phyloP scores from a whole-genome alignment of 2,797 vertebrate species.

The Oreortyx pictus region DNA sequence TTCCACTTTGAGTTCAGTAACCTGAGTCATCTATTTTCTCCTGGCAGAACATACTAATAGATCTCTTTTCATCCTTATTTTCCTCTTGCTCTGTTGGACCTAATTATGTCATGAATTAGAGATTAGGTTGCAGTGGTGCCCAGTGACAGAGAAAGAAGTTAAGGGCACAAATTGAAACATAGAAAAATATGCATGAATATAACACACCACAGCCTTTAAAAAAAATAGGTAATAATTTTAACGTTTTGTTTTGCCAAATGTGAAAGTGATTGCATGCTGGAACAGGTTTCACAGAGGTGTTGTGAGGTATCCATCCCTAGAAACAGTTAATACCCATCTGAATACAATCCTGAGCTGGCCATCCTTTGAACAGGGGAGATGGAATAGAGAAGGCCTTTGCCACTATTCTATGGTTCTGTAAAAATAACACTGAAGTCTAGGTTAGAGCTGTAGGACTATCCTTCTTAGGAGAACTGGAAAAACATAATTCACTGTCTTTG shows the following conservation, averaged over 20 bases:
- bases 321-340: neutral
- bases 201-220: rapidly evolving
- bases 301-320: neutral
- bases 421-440: neutral
- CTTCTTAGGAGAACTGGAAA: neutral
- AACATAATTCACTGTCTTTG: neutral
- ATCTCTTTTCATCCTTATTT: neutral
- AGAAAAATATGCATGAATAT: neutral
- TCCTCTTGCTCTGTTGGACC: neutral
- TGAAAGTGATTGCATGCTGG: neutral
- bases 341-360: neutral
- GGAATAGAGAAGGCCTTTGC: neutral
- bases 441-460: neutral
- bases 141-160: neutral
- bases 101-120: neutral
- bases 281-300: neutral
- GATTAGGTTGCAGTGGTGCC: neutral
- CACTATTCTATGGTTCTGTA: neutral
- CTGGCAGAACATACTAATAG: neutral
- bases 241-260: neutral
- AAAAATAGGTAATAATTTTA: no score
- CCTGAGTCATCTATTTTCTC: neutral
- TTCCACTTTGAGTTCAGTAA: neutral
- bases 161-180: neutral
- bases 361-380: neutral